Evolutionary conservation across 2,113 vertebrate genomes (phyloP).

Genomic region (Sinocyclocheilus anophthalmus): DNA sequence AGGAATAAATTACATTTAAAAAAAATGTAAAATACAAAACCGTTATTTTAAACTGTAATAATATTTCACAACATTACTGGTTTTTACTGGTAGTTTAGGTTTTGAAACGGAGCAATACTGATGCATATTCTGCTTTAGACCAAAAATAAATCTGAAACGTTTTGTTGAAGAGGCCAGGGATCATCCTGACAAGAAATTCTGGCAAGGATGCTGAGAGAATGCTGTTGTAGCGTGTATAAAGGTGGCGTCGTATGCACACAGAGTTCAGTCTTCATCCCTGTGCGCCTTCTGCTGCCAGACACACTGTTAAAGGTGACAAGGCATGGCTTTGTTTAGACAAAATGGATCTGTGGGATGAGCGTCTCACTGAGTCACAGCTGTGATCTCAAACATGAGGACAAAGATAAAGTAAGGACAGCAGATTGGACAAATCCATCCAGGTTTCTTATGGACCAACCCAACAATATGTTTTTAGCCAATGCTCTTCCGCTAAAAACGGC

Average conservation of each 20-base stretch:
- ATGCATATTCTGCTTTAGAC: background rate
- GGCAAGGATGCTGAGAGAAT: conserved; percentile 7
- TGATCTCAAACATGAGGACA: conserved; percentile 1
- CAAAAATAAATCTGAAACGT: background rate
- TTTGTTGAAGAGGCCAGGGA: background rate
- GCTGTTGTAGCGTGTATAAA: background rate
- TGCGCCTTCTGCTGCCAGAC: conserved; percentile 45
- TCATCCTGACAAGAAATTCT: background rate
- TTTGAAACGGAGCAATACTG: too few relatives aligned
- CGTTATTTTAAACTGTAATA: too few relatives aligned
- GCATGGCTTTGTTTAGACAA: conserved; percentile 52
- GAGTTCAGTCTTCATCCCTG: conserved; percentile 30
- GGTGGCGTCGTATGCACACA: too few relatives aligned
- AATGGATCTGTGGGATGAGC: conserved; percentile 49
- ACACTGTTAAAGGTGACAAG: conserved; percentile 54
- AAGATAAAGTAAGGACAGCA: background rate
- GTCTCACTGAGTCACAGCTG: conserved; percentile 57
- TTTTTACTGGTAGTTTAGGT: too few relatives aligned
- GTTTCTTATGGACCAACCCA: background rate
- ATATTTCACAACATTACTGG: too few relatives aligned
- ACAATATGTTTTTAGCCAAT: background rate
- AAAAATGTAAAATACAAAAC: too few relatives aligned
- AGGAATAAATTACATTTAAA: too few relatives aligned
- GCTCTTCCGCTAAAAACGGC: background rate
- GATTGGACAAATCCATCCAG: background rate